These are phyloP conservation scores for Okapia johnstoni DNA, from an alignment of 2,113 vertebrate genomes.

Conservation along the genomic window DNA sequence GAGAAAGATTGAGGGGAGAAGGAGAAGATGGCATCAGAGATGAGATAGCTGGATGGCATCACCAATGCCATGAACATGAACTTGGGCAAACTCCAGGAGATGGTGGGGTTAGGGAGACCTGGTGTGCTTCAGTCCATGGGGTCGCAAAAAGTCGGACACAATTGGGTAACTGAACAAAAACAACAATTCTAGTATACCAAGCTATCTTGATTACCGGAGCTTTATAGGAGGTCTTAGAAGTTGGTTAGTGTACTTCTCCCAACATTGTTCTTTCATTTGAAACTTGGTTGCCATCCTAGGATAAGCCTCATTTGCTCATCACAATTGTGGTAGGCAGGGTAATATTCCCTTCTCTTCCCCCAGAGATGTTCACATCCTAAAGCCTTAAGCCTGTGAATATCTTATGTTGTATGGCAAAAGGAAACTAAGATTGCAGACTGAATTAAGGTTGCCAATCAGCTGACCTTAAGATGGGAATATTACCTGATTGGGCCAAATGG, in stretches of 20 bases:
- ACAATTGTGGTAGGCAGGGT: neutral
- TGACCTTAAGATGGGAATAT: neutral
- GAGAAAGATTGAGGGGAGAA: neutral
- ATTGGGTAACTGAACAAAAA: neutral
- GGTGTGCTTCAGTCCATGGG: neutral
- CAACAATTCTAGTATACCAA: neutral
- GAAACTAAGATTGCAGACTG: neutral
- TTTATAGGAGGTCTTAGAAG: neutral
- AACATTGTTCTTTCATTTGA: neutral
- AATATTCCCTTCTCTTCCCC: neutral
- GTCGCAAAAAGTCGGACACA: neutral
- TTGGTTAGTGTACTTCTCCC: neutral
- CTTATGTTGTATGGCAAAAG: neutral
- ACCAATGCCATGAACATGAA: neutral
- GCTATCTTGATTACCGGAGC: neutral
- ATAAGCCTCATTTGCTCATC: neutral
- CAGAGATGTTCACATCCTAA: neutral
- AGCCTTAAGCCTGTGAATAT: neutral
- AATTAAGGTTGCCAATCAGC: neutral
- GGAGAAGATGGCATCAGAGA: neutral
- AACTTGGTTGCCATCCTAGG: neutral
- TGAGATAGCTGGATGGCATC: neutral
- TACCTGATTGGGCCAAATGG: neutral
- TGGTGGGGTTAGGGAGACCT: neutral
- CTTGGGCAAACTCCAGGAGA: neutral